Evolutionary conservation across 2,113 vertebrate species (phyloP).

Genomic region (Myrmecophaga tridactyla): DNA sequence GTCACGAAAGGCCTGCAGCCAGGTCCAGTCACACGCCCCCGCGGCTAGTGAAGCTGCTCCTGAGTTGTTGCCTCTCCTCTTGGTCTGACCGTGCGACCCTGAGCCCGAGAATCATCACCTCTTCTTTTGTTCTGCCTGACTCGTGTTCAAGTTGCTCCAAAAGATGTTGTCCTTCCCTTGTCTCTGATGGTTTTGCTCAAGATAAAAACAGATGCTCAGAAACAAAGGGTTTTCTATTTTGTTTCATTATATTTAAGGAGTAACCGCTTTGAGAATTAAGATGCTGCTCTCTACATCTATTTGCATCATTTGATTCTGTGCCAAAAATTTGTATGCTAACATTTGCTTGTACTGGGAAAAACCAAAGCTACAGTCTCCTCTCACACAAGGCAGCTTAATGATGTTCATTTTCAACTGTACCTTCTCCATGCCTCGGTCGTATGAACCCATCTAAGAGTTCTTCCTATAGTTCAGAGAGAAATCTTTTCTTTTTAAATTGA

Average conservation of each 20-base stretch:
- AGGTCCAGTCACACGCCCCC: no score
- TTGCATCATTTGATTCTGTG: slow-evolving; percentile 46
- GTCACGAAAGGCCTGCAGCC: background rate
- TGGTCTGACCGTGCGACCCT: background rate
- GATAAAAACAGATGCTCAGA: slow-evolving; percentile 50
- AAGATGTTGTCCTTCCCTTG: background rate
- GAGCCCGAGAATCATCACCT: background rate
- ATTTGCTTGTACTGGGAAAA: slow-evolving; percentile 15
- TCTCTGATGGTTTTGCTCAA: background rate
- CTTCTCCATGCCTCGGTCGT: background rate
- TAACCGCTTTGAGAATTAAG: slow-evolving; percentile 1
- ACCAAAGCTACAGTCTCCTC: background rate
- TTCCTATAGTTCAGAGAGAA: background rate
- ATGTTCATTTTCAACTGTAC: background rate
- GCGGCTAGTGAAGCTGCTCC: background rate
- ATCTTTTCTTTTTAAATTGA: background rate
- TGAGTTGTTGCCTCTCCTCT: background rate
- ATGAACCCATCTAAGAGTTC: background rate
- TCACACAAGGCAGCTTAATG: background rate
- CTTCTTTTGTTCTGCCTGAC: background rate
- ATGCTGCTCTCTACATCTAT: slow-evolving; percentile 31
- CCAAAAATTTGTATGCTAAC: background rate
- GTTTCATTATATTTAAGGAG: slow-evolving; percentile 29
- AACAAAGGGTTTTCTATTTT: background rate
- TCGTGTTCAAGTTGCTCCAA: background rate